Percentiles rank a stretch among this genome's conserved stretches.
phyloP scores from a whole-genome alignment of 1,140 invertebrate genomes.

The Solenopsis invicta region DNA sequence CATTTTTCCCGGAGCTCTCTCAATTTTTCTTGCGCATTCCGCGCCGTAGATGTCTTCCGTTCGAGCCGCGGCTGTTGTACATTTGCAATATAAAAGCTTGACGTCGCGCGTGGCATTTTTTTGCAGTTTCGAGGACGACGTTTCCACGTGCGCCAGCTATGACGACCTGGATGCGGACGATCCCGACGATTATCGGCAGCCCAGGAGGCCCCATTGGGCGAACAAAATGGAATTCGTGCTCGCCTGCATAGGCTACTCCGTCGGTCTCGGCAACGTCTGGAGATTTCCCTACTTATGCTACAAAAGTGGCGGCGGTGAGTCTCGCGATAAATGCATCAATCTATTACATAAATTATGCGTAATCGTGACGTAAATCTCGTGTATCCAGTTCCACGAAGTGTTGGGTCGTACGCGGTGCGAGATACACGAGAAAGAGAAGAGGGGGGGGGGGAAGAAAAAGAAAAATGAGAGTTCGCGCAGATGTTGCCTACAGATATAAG shows the following conservation, averaged over 20 bases:
- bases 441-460: background rate
- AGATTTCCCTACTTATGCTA: slow-evolving; percentile 95
- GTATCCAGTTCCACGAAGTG: background rate
- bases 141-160: slow-evolving; percentile 90
- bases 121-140: slow-evolving; percentile 90
- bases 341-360: slow-evolving; percentile 5
- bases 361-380: slow-evolving; percentile 33
- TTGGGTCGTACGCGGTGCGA: background rate
- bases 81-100: slow-evolving; percentile 37
- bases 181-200: slow-evolving; percentile 90
- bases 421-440: background rate
- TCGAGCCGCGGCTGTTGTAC: background rate
- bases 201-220: slow-evolving; percentile 93
- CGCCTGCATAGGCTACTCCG: slow-evolving; percentile 96
- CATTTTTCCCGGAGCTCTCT: background rate
- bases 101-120: slow-evolving; percentile 52
- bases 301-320: slow-evolving; percentile 93
- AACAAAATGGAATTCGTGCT: slow-evolving; percentile 97
- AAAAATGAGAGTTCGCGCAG: background rate
- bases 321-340: slow-evolving; percentile 10
- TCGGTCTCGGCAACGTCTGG: slow-evolving; percentile 97
- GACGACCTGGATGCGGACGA: slow-evolving; percentile 89
- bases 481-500: slow-evolving; percentile 11
- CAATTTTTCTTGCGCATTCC: slow-evolving; percentile 41
- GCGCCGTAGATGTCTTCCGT: background rate